A percentile compares a stretch with the other conserved stretches of the same genome.
Conservation (phyloP, 2,797 vertebrate species). For the Botia kubotai region DNA sequence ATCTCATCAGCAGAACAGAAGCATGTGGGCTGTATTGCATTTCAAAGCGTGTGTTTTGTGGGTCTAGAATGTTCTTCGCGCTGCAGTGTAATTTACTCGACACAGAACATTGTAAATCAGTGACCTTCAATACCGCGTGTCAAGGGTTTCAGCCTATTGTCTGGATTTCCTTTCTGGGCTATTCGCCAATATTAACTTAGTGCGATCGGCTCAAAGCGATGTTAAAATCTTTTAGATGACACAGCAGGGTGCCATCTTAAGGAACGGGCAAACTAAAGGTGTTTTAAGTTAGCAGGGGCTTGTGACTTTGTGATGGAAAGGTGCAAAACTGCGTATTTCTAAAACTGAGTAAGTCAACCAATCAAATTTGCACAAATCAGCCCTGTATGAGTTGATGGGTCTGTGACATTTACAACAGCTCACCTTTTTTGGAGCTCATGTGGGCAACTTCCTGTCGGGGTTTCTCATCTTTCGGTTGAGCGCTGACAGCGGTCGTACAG, state of each 20-base stretch:
- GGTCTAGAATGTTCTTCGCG: neutral
- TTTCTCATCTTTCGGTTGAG: neutral
- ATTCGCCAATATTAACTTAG: conserved; percentile 19
- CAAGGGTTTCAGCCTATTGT: conserved; percentile 29
- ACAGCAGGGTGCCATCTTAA: conserved; percentile 46
- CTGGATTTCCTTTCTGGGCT: conserved; percentile 29
- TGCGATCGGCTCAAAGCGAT: neutral
- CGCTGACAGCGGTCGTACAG: neutral
- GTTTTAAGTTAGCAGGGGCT: conserved; percentile 55
- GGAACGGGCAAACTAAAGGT: conserved; percentile 49
- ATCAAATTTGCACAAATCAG: neutral
- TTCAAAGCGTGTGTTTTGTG: conserved; percentile 27
- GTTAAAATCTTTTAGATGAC: conserved; percentile 26
- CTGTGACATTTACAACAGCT: conserved; percentile 10
- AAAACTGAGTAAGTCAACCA: neutral
- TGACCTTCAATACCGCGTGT: conserved; percentile 23
- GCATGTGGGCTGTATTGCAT: conserved; percentile 46
- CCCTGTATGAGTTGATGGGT: neutral
- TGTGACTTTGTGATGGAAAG: conserved; percentile 50
- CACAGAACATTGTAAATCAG: conserved; percentile 1
- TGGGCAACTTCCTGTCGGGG: neutral
- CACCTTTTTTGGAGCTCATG: conserved; percentile 49
- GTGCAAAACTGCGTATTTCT: neutral
- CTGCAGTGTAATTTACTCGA: conserved; percentile 13
- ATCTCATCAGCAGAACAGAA: conserved; percentile 44